Percentiles rank a stretch among this genome's conserved stretches.
Evolutionary conservation across 2,113 vertebrate genomes (phyloP).

Genomic region (Verasper variegatus): DNA sequence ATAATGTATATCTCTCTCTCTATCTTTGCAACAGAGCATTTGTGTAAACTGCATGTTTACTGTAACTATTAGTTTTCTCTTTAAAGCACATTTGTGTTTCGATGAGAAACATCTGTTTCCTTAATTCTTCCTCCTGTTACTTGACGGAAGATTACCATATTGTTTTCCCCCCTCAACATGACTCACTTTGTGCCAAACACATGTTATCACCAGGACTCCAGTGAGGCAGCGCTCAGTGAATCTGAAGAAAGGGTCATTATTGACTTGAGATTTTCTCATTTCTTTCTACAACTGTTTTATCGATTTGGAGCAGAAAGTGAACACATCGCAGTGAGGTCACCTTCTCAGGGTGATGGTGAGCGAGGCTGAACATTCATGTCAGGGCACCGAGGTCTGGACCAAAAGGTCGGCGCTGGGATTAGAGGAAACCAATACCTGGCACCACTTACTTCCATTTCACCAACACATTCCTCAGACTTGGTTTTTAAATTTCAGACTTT

Average conservation of each 20-base stretch:
- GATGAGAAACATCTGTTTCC: too few species aligned
- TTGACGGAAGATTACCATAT: too few species aligned
- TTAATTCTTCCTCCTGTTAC: too few species aligned
- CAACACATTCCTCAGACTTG: not conserved
- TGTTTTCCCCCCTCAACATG: too few species aligned
- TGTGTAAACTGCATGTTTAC: too few species aligned
- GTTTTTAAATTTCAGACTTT: not conserved
- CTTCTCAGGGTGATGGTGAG: not conserved
- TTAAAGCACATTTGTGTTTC: too few species aligned
- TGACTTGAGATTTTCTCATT: slow-evolving; percentile 25
- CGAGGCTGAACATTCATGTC: not conserved
- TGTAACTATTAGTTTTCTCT: too few species aligned
- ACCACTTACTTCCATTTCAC: not conserved
- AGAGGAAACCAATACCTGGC: not conserved
- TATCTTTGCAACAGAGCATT: too few species aligned
- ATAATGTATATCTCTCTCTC: too few species aligned
- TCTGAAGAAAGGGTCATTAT: slow-evolving; percentile 27
- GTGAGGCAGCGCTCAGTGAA: slow-evolving; percentile 6
- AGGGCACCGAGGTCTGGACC: not conserved
- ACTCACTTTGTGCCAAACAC: too few species aligned
- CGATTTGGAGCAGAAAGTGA: slow-evolving; percentile 5
- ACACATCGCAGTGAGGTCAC: not conserved
- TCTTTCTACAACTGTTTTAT: slow-evolving; percentile 7
- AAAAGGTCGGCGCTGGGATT: not conserved
- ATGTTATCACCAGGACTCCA: too few species aligned